phyloP scores from a whole-genome alignment of 2,888 invertebrate species.

The Conops quadrifasciatus region DNA sequence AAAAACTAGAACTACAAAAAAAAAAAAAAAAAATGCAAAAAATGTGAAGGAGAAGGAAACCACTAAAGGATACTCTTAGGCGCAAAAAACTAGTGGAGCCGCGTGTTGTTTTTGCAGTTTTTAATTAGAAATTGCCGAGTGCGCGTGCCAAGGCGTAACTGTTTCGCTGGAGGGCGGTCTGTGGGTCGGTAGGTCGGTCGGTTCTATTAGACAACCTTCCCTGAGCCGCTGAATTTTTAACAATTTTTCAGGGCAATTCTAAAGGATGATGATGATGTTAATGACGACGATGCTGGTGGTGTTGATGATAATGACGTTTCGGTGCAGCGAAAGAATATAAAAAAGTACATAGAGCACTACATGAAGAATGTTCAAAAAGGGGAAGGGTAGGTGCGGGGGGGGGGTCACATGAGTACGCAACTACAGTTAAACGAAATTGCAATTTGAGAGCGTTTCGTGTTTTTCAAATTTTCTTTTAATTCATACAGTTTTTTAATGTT shows the following conservation, averaged over 20 bases:
- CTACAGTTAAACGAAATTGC: conserved; percentile 14
- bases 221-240: too few relatives aligned
- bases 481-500: not conserved
- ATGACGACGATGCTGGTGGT: conserved; percentile 18
- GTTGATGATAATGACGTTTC: conserved; percentile 2
- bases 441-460: conserved; percentile 20
- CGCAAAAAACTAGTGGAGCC: conserved; percentile 19
- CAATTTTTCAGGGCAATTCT: too few relatives aligned
- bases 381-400: not conserved
- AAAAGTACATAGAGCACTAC: not conserved
- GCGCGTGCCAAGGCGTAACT: conserved; percentile 29
- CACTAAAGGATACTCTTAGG: conserved; percentile 37
- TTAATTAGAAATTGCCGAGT: conserved; percentile 34
- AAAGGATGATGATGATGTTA: too few relatives aligned
- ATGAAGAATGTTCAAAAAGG: not conserved
- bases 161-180: conserved; percentile 14
- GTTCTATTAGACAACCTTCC: too few relatives aligned
- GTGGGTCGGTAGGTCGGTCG: too few relatives aligned
- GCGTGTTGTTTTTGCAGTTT: conserved; percentile 27
- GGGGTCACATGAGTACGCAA: too few relatives aligned
- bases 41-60: too few relatives aligned
- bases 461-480: conserved; percentile 13
- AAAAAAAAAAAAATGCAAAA: not conserved
- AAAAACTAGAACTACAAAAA: conserved; percentile 14
- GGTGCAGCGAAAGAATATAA: not conserved